Evolutionary conservation across 1,140 invertebrate genomes (phyloP).

Genomic region (Nymphalis io): DNA sequence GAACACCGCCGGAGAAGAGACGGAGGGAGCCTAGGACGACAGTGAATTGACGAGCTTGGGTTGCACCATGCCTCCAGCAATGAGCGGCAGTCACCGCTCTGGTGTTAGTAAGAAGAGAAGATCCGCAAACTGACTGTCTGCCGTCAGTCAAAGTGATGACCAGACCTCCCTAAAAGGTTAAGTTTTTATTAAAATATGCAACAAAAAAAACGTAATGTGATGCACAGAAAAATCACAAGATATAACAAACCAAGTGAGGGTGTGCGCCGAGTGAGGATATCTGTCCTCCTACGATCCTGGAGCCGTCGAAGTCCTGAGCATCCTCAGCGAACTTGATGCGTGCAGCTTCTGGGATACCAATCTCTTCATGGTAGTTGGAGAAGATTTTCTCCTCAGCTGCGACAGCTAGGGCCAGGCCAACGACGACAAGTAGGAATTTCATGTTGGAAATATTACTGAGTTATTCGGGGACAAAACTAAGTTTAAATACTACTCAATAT

Average conservation of each 20-base stretch:
- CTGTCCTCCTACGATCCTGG: conserved; percentile 20
- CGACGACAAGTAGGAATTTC: conserved; percentile 20
- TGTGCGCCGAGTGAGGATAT: background rate
- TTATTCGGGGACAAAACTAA: background rate
- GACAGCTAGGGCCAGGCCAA: conserved; percentile 9
- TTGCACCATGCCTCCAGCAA: conserved; percentile 15
- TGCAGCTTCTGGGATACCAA: conserved; percentile 18
- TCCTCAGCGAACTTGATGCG: conserved; percentile 23
- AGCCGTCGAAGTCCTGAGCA: conserved; percentile 22
- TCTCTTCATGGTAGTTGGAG: conserved; percentile 21
- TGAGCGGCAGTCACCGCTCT: conserved; percentile 30
- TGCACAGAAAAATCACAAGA: too few species aligned
- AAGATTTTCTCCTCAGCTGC: conserved; percentile 17
- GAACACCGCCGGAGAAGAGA: conserved; percentile 25
- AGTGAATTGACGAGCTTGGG: conserved; percentile 22
- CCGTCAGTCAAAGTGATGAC: conserved; percentile 21
- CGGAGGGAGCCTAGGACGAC: conserved; percentile 22
- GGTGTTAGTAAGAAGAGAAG: conserved; percentile 23
- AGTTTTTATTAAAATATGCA: background rate
- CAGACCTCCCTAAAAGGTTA: conserved; percentile 22
- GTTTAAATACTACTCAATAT: background rate
- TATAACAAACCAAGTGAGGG: conserved; percentile 8
- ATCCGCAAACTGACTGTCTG: conserved; percentile 25
- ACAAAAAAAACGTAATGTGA: too few species aligned
- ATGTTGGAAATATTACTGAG: conserved; percentile 1